phyloP scores from a whole-genome alignment of 2,797 vertebrate species.

The Saguinus oedipus region DNA sequence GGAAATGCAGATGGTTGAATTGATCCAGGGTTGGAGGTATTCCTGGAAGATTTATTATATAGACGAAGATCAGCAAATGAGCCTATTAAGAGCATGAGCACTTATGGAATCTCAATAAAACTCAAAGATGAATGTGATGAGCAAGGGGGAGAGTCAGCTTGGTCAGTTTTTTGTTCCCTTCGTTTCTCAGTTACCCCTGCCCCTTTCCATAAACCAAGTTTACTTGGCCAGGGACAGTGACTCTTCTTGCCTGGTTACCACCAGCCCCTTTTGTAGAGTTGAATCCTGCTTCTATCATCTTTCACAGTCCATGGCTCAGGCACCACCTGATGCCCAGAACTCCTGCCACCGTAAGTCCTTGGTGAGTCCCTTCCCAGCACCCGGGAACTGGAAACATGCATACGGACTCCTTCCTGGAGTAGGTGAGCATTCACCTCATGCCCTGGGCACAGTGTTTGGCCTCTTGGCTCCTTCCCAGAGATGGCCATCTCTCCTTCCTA shows the following conservation, averaged over 20 bases:
- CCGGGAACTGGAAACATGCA: neutral
- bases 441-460: neutral
- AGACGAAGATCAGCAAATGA: slow-evolving; percentile 8
- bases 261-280: neutral
- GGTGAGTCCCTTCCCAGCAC: neutral
- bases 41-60: neutral
- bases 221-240: neutral
- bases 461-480: neutral
- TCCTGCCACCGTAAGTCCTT: neutral
- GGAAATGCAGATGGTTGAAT: neutral
- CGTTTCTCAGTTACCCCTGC: neutral
- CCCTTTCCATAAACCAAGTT: neutral
- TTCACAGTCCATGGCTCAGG: neutral
- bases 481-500: neutral
- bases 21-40: neutral
- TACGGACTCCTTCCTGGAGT: neutral
- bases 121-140: neutral
- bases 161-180: neutral
- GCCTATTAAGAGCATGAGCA: neutral
- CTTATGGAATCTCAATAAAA: neutral
- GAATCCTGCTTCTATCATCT: neutral
- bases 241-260: neutral
- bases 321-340: neutral
- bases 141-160: neutral
- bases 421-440: neutral